Base-by-base conservation (phyloP, 1,140 invertebrate species). In the Agraylea sexmaculata region DNA sequence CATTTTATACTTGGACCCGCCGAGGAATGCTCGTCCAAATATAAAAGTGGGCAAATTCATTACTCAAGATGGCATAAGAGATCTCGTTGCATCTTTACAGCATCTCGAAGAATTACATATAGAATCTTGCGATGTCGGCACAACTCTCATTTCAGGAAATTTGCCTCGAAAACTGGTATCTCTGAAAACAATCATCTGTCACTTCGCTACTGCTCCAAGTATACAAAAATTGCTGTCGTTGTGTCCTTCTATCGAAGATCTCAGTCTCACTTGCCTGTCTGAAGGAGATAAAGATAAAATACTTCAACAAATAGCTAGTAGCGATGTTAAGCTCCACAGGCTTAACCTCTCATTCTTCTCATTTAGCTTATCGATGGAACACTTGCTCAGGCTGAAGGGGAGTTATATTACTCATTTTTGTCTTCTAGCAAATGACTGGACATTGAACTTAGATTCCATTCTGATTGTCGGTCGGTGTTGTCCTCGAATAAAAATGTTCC, bases 111-210 rank as follows among this genome's bases (percentile, higher is more conserved):
- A 66, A 40, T 47, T 67, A 25, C 44, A 56, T 10, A 63, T 67
- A 21, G 64, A 67, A 32, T 63, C 64, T 7, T 67, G 64, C 42
- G 63, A 67, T 49, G 60, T 67, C 28, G 63, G 64, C 5, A 59
- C 64, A 1, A 66, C 62, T 4, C 53, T 67, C 8, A 61, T 65
- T 10, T 46, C 51, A 19, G 54, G 58, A 10, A 50, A 54, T 12
- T 40, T 53, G 18, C 52, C 56, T 4, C 25, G 19, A 13, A 58
- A 57, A 2, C 63, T 63, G 7, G 49, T 67, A 4, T 56, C 53
- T 47, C 52, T 67, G 19, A 52, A 52, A 11, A 65, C 62, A 53
- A 58, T 66, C 8, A 65, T 64, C 32, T 60, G 57, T 37, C 61
- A 67, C 46, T 66, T 63, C 43, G 59, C 57, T 27, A 60, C 62